Percentiles rank a stretch among this genome's conserved stretches.
Conservation (phyloP, 2,113 vertebrate genomes). For the Gavia stellata region DNA sequence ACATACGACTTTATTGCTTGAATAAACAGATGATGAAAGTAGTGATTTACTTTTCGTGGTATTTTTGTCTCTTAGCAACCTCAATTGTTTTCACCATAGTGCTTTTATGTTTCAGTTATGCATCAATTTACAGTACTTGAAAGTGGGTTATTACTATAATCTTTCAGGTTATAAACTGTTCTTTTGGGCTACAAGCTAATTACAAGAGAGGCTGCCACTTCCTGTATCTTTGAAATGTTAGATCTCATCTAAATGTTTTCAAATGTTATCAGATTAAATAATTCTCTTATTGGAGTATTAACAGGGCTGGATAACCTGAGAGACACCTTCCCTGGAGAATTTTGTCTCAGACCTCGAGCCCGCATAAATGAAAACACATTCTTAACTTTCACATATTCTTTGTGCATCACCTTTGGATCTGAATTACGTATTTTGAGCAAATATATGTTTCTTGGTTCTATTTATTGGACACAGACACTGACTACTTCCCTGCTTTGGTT, state of each 20-base stretch:
- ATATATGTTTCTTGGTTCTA: background rate
- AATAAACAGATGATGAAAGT: conserved; percentile 37
- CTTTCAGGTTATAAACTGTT: conserved; percentile 14
- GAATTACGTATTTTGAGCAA: background rate
- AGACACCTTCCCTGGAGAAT: background rate
- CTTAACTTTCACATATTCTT: background rate
- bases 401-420: background rate
- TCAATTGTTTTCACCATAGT: conserved; percentile 1
- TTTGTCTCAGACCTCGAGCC: background rate
- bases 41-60: conserved; percentile 28
- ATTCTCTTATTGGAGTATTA: background rate
- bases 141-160: conserved; percentile 1
- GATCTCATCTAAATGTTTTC: background rate
- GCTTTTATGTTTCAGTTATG: conserved; percentile 26
- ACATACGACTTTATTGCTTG: background rate
- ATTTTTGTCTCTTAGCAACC: conserved; percentile 42
- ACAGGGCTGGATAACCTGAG: background rate
- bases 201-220: background rate
- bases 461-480: background rate
- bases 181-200: background rate
- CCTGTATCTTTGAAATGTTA: background rate
- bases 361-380: background rate
- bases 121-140: conserved; percentile 3
- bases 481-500: background rate
- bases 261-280: background rate